Evolutionary conservation across 2,113 vertebrate genomes (phyloP).

Genomic region (Boulengeromyrus knoepffleri): DNA sequence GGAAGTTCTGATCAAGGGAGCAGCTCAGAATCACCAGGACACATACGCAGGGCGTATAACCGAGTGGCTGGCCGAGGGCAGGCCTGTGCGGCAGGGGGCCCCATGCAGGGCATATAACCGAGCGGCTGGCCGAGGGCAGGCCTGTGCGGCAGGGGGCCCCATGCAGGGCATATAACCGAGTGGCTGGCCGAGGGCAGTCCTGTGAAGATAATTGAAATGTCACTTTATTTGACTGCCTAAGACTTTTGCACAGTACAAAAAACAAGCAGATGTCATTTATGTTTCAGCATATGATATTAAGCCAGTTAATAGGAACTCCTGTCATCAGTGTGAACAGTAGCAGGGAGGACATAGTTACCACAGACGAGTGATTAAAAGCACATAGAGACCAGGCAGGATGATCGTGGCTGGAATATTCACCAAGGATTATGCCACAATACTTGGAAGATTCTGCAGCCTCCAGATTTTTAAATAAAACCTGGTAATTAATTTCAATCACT

Average conservation of each 20-base stretch:
- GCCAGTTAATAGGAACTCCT: conserved; percentile 90
- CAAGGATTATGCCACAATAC: background rate
- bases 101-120: conserved; percentile 66
- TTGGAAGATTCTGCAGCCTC: background rate
- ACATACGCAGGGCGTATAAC: background rate
- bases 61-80: too few species aligned
- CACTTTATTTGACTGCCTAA: background rate
- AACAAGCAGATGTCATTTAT: conserved; percentile 94
- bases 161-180: too few species aligned
- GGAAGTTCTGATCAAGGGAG: background rate
- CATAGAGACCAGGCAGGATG: background rate
- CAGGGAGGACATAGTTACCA: too few species aligned
- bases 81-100: conserved; percentile 74
- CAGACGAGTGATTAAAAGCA: background rate
- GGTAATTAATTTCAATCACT: background rate
- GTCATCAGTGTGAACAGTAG: conserved; percentile 71
- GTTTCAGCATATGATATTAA: conserved; percentile 99
- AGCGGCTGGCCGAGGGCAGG: background rate
- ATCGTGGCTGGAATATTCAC: background rate
- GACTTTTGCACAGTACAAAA: background rate
- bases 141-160: conserved; percentile 69
- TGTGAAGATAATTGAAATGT: background rate
- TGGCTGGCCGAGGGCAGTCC: too few species aligned
- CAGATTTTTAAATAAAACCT: background rate
- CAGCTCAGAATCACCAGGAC: background rate